phyloP scores from a whole-genome alignment of 2,888 invertebrate genomes.

The Hetaerina titia region DNA sequence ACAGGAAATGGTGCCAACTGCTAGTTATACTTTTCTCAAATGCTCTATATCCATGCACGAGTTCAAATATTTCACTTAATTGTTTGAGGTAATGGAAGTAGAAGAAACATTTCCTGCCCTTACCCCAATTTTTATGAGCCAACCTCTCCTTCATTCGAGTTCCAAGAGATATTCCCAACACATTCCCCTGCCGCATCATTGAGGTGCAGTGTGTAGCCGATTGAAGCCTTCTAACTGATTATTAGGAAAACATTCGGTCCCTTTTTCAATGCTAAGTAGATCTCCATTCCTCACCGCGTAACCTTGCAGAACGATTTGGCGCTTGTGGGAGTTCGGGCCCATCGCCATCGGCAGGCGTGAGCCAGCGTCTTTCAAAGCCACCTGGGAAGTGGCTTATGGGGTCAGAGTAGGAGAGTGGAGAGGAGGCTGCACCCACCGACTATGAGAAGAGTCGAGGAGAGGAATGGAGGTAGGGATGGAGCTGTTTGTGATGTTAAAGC shows the following conservation, averaged over 20 bases:
- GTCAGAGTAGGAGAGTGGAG: constrained; percentile 24
- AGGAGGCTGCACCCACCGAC: constrained; percentile 21
- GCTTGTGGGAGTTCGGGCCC: not conserved
- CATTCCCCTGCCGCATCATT: not conserved
- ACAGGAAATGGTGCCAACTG: too few relatives aligned
- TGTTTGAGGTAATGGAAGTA: not conserved
- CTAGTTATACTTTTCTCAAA: too few relatives aligned
- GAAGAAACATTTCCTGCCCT: not conserved
- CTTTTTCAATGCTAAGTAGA: constrained; percentile 8
- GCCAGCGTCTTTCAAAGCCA: constrained; percentile 7
- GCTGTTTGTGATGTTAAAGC: constrained; percentile 7
- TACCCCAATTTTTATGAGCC: not conserved
- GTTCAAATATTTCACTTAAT: not conserved
- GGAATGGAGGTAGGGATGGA: not conserved
- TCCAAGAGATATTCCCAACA: not conserved
- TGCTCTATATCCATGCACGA: not conserved
- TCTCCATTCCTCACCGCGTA: not conserved
- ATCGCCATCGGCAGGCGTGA: not conserved
- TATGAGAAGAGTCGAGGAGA: not conserved
- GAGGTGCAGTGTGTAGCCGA: not conserved
- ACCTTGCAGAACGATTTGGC: not conserved
- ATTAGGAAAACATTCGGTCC: not conserved
- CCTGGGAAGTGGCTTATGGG: constrained; percentile 63
- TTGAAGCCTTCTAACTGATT: not conserved
- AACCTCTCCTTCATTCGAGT: not conserved